Evolutionary conservation across 2,797 vertebrate species (phyloP).

Genomic region (Malurus leucopterus): DNA sequence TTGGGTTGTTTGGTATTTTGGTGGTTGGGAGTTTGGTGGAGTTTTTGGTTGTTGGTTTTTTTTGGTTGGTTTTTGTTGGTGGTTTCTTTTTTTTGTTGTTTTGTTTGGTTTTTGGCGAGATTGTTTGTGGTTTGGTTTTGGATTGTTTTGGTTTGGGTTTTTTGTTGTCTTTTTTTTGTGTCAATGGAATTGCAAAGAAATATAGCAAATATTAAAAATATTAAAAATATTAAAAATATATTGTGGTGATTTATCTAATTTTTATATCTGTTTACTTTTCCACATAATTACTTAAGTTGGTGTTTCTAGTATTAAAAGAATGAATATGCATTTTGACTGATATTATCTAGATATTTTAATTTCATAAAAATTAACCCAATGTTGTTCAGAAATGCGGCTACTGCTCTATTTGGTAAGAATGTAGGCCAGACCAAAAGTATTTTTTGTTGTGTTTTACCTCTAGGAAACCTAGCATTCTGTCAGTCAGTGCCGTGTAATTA

Average conservation of each 20-base stretch:
- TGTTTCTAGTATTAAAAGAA: not conserved
- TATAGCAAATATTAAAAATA: not conserved
- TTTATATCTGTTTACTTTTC: not conserved
- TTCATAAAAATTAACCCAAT: not conserved
- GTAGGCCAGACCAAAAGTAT: not conserved
- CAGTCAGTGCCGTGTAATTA: not conserved
- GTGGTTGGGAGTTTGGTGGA: not conserved
- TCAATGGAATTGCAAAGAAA: not conserved
- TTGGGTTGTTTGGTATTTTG: accelerated
- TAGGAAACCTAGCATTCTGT: not conserved
- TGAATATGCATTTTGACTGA: not conserved
- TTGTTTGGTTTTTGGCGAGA: not conserved
- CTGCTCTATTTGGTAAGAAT: not conserved
- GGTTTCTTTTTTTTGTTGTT: not conserved
- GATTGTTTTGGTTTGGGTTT: too few relatives aligned
- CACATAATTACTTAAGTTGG: not conserved
- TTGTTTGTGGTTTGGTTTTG: not conserved
- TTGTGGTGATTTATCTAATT: not conserved
- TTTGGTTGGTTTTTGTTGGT: not conserved
- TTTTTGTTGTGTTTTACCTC: not conserved
- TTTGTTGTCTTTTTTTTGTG: not conserved
- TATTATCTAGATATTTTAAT: not conserved
- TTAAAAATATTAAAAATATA: not conserved
- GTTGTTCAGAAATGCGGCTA: not conserved
- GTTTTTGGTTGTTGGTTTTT: not conserved